These are phyloP conservation scores for Meta bourneti DNA, from an alignment of 2,888 invertebrate genomes.

Conservation along the genomic window DNA sequence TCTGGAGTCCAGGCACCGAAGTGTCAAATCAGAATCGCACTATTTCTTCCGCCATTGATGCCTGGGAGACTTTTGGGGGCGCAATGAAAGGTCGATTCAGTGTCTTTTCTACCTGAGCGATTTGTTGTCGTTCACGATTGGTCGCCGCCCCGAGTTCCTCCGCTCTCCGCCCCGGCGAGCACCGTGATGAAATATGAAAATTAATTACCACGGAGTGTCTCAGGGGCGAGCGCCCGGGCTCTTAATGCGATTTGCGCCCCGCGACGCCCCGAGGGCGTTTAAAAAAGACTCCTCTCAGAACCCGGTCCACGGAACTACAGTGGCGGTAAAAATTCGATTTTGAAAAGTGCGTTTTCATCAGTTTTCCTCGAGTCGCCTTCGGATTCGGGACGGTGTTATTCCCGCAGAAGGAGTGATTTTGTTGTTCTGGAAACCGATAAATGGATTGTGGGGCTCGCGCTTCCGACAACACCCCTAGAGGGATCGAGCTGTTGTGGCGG, in stretches of 20 bases:
- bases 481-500: not conserved
- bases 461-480: not conserved
- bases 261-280: constrained; percentile 60
- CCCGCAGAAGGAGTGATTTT: not conserved
- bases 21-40: constrained; percentile 58
- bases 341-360: constrained; percentile 75
- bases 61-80: constrained; percentile 52
- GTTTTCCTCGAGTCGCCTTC: constrained; percentile 22
- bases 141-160: constrained; percentile 15
- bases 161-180: constrained; percentile 43
- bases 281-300: constrained; percentile 57
- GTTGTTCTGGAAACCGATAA: constrained; percentile 57
- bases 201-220: constrained; percentile 69
- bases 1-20: not conserved
- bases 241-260: constrained; percentile 58
- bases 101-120: constrained; percentile 64
- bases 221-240: not conserved
- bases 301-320: constrained; percentile 63
- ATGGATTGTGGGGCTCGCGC: constrained; percentile 39
- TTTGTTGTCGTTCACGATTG: constrained; percentile 68
- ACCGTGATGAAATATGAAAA: constrained; percentile 76
- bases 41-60: constrained; percentile 73
- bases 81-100: constrained; percentile 53
- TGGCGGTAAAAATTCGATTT: constrained; percentile 71
- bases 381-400: constrained; percentile 1